phyloP scores from a whole-genome alignment of 2,888 invertebrate genomes.

The Terebella lapidaria region DNA sequence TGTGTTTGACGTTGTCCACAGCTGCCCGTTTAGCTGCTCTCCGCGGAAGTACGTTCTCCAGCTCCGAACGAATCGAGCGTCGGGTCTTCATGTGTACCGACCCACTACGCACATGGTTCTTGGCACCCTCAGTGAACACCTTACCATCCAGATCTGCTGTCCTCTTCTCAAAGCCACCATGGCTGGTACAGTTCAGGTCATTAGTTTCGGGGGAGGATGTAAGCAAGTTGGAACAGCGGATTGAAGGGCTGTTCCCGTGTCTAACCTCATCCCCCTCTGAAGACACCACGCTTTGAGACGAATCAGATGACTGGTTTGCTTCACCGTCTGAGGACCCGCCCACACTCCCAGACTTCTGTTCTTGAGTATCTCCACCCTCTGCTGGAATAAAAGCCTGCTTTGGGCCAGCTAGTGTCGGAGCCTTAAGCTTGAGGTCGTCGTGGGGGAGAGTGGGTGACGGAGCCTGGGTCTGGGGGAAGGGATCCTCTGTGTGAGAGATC shows the following conservation, averaged over 20 bases:
- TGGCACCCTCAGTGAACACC: not conserved
- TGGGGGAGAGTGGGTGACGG: too few relatives aligned
- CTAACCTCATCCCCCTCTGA: constrained; percentile 5
- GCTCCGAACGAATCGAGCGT: not conserved
- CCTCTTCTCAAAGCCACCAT: not conserved
- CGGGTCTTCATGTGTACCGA: not conserved
- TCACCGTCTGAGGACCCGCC: not conserved
- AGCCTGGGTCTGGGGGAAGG: too few relatives aligned
- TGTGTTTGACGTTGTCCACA: too few relatives aligned
- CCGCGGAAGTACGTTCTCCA: not conserved
- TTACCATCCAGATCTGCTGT: too few relatives aligned
- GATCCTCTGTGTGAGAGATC: too few relatives aligned
- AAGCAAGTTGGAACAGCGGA: not conserved
- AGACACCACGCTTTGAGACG: not conserved
- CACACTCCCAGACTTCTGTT: not conserved
- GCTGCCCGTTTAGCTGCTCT: not conserved
- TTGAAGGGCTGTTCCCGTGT: constrained; percentile 2
- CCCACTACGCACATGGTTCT: not conserved
- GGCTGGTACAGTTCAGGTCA: not conserved
- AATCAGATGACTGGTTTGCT: constrained; percentile 7
- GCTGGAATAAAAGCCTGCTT: too few relatives aligned
- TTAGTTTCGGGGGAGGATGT: not conserved
- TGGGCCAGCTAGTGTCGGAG: too few relatives aligned
- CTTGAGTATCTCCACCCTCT: not conserved
- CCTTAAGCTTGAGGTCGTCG: too few relatives aligned